A percentile compares a stretch with the other conserved stretches of the same genome.
Conservation (phyloP, 2,888 invertebrate species). For the Melipona beecheii region DNA sequence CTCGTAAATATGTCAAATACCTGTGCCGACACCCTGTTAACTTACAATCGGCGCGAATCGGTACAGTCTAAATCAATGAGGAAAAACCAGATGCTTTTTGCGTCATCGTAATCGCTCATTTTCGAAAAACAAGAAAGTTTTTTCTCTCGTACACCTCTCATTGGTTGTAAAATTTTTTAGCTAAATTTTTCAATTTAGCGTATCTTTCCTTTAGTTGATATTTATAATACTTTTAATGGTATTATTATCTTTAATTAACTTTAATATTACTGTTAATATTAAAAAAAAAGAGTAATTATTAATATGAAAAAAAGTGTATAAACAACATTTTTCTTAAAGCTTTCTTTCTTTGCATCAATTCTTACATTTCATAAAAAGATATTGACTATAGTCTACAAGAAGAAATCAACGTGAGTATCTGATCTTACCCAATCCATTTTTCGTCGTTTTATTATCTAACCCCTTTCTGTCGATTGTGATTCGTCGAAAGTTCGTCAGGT, state of each 20-base stretch:
- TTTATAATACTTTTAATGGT: no score
- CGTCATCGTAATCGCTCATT: not conserved
- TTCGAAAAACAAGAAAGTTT: not conserved
- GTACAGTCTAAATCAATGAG: not conserved
- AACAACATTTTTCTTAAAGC: no score
- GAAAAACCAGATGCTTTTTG: not conserved
- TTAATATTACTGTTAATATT: no score
- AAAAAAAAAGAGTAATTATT: no score
- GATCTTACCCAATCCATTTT: constrained; percentile 64
- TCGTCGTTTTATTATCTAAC: constrained; percentile 11
- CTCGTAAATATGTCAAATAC: no score
- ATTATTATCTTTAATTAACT: no score
- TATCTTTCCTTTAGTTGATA: not conserved
- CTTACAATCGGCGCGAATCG: not conserved
- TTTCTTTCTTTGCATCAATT: not conserved
- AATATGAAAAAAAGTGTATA: no score
- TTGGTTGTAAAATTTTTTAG: not conserved
- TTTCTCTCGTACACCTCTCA: not conserved
- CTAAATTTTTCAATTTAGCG: not conserved
- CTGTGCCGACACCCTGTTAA: not conserved
- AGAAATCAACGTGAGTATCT: not conserved
- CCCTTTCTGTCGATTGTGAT: constrained; percentile 8
- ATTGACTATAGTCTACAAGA: no score
- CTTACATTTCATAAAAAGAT: not conserved
- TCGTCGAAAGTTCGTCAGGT: constrained; percentile 38